Evolutionary conservation across 2,888 invertebrate species (phyloP), one percentile per base, ranked within the genome.

Genomic region (Epinotia demarniana): DNA sequence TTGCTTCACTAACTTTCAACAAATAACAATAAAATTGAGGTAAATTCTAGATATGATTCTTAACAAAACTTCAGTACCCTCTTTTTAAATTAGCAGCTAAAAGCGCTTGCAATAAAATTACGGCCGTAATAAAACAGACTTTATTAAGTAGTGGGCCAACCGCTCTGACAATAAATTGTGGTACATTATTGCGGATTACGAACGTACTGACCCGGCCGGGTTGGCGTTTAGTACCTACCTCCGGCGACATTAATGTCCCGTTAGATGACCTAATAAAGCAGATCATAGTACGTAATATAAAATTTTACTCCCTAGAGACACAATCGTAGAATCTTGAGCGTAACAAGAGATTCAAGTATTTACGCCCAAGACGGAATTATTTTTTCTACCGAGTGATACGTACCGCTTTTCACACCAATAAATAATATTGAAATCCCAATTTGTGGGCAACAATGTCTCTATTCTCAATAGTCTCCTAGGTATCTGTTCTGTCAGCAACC

Each of bases 81-180:
- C 18, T 69, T 69, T 39, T n/a, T 46, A 19, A 57, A 63, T 18
- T 57, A 62, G 23, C 57, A 57, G 19, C 57, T 70, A 61, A 73
- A 55, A 68, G 62, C 43, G 43, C 58, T 68, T 49, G 58, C 33
- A 27, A 63, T 66, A 70, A 75, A 70, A 75, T 74, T 66, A 70
- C 70, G 19, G 19, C 61, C 18, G 64, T 53, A 75, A 70, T 75
- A 75, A 75, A 75, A 46, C 53, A 70, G 63, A 69, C 39, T 43
- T 18, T 61, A 61, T 61, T 55, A 68, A 33, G 6, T 33, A 53
- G 43, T 53, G 69, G 55, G 53, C 70, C 53, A 75, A 70, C 70
- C 64, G 64, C 64, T 57, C 64, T 53, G 64, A 70, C 75, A 71
- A 67, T 75, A 75, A 75, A 75, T 72, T 75, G 71, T 66, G 46